Conservation (phyloP, 2,888 invertebrate species). For the Rhimphoctona megacephalus region DNA sequence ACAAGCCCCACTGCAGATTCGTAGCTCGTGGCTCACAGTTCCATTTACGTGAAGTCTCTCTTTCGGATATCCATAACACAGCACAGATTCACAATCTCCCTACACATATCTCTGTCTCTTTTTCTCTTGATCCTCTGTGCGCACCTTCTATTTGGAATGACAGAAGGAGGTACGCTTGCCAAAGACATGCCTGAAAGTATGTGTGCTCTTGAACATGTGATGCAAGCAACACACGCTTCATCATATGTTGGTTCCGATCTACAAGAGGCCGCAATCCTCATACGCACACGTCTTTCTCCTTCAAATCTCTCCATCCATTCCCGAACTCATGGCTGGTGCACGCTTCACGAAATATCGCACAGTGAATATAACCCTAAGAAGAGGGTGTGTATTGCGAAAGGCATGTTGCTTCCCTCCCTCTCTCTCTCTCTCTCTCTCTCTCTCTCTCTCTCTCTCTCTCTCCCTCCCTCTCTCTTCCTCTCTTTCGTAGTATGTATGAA, state of each 20-base stretch:
- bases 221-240: slow-evolving; percentile 45
- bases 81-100: slow-evolving; percentile 58
- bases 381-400: slow-evolving; percentile 48
- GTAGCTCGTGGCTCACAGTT: slow-evolving; percentile 47
- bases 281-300: slow-evolving; percentile 60
- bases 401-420: slow-evolving; percentile 29
- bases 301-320: slow-evolving; percentile 62
- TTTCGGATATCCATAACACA: slow-evolving; percentile 77
- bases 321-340: slow-evolving; percentile 73
- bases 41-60: slow-evolving; percentile 65
- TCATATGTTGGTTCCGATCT: slow-evolving; percentile 50
- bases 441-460: slow-evolving; percentile 14
- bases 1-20: slow-evolving; percentile 48
- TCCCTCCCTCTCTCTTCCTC: slow-evolving; percentile 13
- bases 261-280: slow-evolving; percentile 45
- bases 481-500: slow-evolving; percentile 10
- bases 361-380: slow-evolving; percentile 70
- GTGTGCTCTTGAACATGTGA: slow-evolving; percentile 57
- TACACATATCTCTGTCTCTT: slow-evolving; percentile 2
- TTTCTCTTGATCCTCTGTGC: slow-evolving; percentile 34
- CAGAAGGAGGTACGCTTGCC: slow-evolving; percentile 27
- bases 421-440: too few species aligned
- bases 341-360: slow-evolving; percentile 79
- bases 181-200: slow-evolving; percentile 26
- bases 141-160: slow-evolving; percentile 48